Evolutionary conservation across 2,888 invertebrate genomes (phyloP), one percentile per base, ranked within the genome.

Genomic region (Trichogramma dendrolimi): DNA sequence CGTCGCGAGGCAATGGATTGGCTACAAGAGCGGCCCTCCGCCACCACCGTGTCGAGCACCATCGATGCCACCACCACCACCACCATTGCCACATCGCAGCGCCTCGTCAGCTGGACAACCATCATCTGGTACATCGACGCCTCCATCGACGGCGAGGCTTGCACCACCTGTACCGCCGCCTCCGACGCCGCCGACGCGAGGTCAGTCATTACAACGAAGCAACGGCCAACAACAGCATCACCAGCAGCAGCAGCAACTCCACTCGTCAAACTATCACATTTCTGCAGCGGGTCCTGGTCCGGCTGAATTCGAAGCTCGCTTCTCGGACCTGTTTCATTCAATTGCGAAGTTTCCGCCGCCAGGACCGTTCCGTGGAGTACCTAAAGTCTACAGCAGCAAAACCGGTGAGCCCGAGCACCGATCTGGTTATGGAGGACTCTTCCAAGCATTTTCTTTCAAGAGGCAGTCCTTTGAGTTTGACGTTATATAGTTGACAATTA

Each of bases 311-410:
- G 91, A 91, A 70, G 80, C 83, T 43, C 83, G 87, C 63, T 91
- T 88, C 79, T 83, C 83, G 42, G 84, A 85, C 53, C 79, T 83
- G 69, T 92, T 91, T 81, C 84, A 83, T 67, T 79, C 85, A 10
- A 75, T 84, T 4, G 79, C 82, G 61, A 81, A 80, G 68, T 89
- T 92, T 79, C 90, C 91, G 6, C 80, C 81, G 39, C 91, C 92
- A 7, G 87, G 86, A 69, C 84, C 85, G 62, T 91, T 87, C 80
- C 81, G 83, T 69, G 83, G 86, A 70, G 81, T 87, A 72, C 78
- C 83, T 48, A 90, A 90, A 79, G 83, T 86, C 55, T 89, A 89
- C 82, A 86, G 85, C 80, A 87, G 86, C 78, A 84, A 84, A 79
- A 82, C 81, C 77, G 84, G 84, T 84, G 75, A 79, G 81, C 68